Conservation (phyloP, 2,113 vertebrate genomes). For the Pteruthius melanotis region DNA sequence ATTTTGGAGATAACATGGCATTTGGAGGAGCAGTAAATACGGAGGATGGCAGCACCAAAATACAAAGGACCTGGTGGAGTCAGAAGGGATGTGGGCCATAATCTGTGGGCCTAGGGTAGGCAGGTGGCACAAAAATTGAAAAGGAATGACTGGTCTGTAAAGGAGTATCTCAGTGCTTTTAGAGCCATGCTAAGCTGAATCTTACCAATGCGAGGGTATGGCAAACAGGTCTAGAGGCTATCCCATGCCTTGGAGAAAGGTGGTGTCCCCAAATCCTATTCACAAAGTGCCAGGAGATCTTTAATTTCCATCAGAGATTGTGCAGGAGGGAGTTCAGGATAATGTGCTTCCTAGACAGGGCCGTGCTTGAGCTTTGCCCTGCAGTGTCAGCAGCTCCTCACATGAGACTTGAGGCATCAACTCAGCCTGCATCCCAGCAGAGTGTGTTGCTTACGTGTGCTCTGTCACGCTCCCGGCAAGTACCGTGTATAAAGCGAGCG, state of each 20-base stretch:
- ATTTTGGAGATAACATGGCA: background rate
- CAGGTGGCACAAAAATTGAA: background rate
- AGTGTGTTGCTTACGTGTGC: accelerated
- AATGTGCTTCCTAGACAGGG: background rate
- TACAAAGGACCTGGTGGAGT: background rate
- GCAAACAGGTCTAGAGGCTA: background rate
- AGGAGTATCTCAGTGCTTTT: background rate
- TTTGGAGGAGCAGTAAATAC: background rate
- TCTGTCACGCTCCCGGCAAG: background rate
- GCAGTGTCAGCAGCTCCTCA: background rate
- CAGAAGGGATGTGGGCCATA: background rate
- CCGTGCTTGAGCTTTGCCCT: background rate
- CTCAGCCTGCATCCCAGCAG: background rate
- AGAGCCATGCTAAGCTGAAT: background rate
- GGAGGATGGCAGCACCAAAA: background rate
- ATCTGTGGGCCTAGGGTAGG: background rate
- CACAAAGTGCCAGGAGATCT: conserved; percentile 21
- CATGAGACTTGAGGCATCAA: accelerated
- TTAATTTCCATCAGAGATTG: conserved; percentile 12
- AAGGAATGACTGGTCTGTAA: background rate
- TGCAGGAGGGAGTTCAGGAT: background rate
- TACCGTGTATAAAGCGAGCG: accelerated
- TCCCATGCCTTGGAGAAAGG: background rate
- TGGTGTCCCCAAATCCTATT: background rate
- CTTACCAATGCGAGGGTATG: background rate